Base-by-base conservation (phyloP, 2,888 invertebrate species). In the Bembecia ichneumoniformis region DNA sequence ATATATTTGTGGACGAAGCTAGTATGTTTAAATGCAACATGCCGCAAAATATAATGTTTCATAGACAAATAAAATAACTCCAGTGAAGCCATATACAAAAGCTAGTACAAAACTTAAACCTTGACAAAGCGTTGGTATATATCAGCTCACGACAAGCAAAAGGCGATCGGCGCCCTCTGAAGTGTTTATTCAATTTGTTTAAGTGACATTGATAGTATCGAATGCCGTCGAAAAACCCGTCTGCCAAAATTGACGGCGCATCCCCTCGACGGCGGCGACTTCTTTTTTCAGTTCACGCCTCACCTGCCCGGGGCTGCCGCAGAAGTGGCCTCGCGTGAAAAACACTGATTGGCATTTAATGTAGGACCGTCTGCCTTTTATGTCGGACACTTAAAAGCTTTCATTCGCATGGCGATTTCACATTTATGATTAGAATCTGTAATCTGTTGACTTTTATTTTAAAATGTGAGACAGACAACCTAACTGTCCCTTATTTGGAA, bases 121-220 rank as follows among this genome's bases (percentile, higher is more conserved):
- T 40, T 40, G 11, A 14, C n/a, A 40, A 13, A 13, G 40, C 40
- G 40, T 10, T 40, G 11, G n/a, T 40, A 10, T 40, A 10, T 40
- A n/a, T 40, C 40, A 40, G 4, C 40, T 11, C 9, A 11, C 9
- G 16, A 15, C 28, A 20, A 3, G 28, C 67, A 69, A 67, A 66
- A 63, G 55, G 58, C 60, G 52, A 60, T 65, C 57, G 58, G 62
- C 74, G 68, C 82, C 79, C 80, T 77, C 75, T 67, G 68, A 78
- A 75, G 74, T 72, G 73, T 73, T 78, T 78, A 79, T 82, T 87
- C 87, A 87, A 86, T 87, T 82, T 84, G 70, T 77, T 80, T 84
- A 87, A 87, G 86, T 87, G 87, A 86, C 82, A 83, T 82, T 81
- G 86, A 87, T 83, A 82, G 72, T 79, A 74, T 74, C 70, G 68